These are phyloP conservation scores for Crepidodera aurea DNA, from an alignment of 2,888 invertebrate genomes.

Conservation along the genomic window DNA sequence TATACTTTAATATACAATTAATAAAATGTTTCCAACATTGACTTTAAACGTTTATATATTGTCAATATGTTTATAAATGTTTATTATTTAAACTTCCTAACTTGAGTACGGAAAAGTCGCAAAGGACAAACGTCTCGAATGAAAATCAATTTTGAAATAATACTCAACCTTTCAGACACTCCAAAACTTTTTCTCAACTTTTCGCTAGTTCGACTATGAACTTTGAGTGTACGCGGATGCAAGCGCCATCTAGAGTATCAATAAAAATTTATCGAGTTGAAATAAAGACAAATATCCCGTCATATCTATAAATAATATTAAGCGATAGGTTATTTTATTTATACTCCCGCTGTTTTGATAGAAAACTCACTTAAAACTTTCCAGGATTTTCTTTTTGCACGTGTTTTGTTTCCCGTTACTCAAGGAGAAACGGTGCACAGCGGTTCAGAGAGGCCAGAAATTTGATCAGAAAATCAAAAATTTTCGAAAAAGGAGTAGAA, in stretches of 20 bases:
- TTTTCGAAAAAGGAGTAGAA: too few relatives aligned
- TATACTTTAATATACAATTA: too few relatives aligned
- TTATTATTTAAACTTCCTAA: background rate
- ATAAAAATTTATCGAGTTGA: conserved; percentile 33
- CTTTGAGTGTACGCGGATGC: conserved; percentile 14
- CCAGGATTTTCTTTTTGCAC: conserved; percentile 10
- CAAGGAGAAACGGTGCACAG: background rate
- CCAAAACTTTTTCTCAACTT: conserved; percentile 15
- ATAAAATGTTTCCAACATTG: too few relatives aligned
- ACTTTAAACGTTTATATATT: background rate
- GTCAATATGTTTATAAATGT: background rate
- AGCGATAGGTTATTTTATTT: conserved; percentile 32
- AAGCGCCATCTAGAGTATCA: conserved; percentile 20
- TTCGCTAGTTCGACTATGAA: conserved; percentile 20
- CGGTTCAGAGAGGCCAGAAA: too few relatives aligned
- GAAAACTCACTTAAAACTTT: conserved; percentile 26
- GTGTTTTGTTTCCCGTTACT: conserved; percentile 9
- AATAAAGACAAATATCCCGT: conserved; percentile 32
- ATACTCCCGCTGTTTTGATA: conserved; percentile 25
- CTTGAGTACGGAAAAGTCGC: background rate
- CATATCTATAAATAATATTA: conserved; percentile 36
- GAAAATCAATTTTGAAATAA: conserved; percentile 12
- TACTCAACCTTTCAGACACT: conserved; percentile 13
- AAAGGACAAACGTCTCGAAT: conserved; percentile 7
- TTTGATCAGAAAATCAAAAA: too few relatives aligned